Evolutionary conservation across 2,797 vertebrate species (phyloP).

Genomic region (Sebastes reedi): DNA sequence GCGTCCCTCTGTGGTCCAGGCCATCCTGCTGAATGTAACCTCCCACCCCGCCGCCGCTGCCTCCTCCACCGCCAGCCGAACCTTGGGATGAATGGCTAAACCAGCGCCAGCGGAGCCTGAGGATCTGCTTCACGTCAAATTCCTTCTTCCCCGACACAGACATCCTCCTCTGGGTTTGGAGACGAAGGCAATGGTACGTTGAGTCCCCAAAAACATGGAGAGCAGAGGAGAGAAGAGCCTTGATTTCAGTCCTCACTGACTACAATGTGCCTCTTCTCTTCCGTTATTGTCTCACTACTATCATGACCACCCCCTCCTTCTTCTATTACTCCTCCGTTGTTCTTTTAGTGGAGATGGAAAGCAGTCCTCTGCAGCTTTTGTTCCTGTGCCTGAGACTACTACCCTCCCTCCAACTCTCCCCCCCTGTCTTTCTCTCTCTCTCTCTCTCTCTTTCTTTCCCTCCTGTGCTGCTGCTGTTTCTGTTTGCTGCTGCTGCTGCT

Average conservation of each 20-base stretch:
- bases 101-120: constrained; percentile 97
- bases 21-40: constrained; percentile 93
- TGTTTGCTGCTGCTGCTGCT: constrained; percentile 68
- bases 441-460: constrained; percentile 61
- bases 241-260: constrained; percentile 69
- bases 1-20: constrained; percentile 91
- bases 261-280: constrained; percentile 66
- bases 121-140: constrained; percentile 98
- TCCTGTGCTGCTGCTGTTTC: constrained; percentile 72
- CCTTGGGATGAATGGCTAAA: constrained; percentile 95
- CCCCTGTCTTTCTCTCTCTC: constrained; percentile 64
- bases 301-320: constrained; percentile 69
- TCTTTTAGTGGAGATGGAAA: constrained; percentile 80
- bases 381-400: constrained; percentile 76
- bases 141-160: constrained; percentile 96
- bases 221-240: constrained; percentile 70
- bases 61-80: constrained; percentile 86
- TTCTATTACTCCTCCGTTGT: constrained; percentile 71
- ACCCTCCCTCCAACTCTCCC: constrained; percentile 80
- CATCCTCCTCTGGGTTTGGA: constrained; percentile 85
- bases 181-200: constrained; percentile 69
- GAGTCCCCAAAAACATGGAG: constrained; percentile 77
- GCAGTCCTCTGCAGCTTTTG: constrained; percentile 86
- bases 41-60: constrained; percentile 72
- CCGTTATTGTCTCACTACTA: constrained; percentile 72